phyloP scores from a whole-genome alignment of 2,113 vertebrate genomes.

The Sapayoa aenigma region DNA sequence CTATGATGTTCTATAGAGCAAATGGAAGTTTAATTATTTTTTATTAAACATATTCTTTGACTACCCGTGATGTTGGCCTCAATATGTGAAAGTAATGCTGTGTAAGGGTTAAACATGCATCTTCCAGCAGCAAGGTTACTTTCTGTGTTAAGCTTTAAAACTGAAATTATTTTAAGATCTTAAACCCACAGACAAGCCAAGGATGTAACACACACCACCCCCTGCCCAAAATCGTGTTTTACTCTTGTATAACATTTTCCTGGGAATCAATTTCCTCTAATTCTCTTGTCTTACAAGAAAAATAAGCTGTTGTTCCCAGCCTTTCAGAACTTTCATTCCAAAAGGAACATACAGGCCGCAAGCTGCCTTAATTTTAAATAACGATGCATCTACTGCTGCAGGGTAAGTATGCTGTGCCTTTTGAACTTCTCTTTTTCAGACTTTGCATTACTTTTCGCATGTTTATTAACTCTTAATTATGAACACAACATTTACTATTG shows the following conservation, averaged over 20 bases:
- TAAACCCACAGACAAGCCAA: background rate
- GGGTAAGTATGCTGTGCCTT: background rate
- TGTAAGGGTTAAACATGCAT: background rate
- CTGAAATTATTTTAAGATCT: background rate
- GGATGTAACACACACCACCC: background rate
- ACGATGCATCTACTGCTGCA: background rate
- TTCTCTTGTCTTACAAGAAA: background rate
- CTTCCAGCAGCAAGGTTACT: background rate
- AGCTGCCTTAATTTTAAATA: background rate
- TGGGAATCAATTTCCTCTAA: background rate
- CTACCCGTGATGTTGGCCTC: conserved; percentile 87
- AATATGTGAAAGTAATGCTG: conserved; percentile 67
- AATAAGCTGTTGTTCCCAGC: background rate
- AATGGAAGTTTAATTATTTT: conserved; percentile 99
- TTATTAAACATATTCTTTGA: conserved; percentile 99
- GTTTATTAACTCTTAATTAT: background rate
- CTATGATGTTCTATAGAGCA: conserved; percentile 99
- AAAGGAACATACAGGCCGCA: background rate
- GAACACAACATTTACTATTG: background rate
- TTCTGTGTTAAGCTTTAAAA: background rate
- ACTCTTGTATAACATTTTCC: background rate
- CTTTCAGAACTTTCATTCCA: background rate
- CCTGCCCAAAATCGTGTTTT: background rate
- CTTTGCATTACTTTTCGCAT: background rate
- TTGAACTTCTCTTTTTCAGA: background rate